Evolutionary conservation across 2,888 invertebrate species (phyloP).

Genomic region (Augochlorella aurata): DNA sequence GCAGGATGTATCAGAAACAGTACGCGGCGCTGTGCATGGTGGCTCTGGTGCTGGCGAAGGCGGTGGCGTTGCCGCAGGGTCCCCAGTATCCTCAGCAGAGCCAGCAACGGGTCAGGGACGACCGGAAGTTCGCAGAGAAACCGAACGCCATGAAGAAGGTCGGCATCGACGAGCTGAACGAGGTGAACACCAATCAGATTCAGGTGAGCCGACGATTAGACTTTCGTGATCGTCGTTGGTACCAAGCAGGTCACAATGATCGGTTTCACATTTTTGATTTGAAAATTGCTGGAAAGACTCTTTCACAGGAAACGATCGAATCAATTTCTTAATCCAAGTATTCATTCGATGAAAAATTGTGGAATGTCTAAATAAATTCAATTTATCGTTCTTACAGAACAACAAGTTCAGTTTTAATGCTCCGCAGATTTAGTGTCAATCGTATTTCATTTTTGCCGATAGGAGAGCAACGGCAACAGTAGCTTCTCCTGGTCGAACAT

Average conservation of each 20-base stretch:
- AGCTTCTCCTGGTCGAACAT: constrained; percentile 95
- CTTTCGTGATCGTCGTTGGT: too few relatives aligned
- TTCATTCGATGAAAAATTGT: too few relatives aligned
- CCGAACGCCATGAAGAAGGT: constrained; percentile 97
- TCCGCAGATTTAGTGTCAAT: neutral
- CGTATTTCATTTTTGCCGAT: neutral
- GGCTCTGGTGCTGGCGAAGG: constrained; percentile 83
- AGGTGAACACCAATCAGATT: constrained; percentile 91
- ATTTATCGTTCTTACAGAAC: too few relatives aligned
- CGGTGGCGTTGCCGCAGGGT: constrained; percentile 76
- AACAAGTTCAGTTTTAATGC: too few relatives aligned
- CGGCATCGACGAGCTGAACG: constrained; percentile 90
- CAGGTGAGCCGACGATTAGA: constrained; percentile 79
- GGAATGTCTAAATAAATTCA: too few relatives aligned
- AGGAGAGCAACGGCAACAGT: constrained; percentile 83
- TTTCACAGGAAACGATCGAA: too few relatives aligned
- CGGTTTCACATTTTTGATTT: too few relatives aligned
- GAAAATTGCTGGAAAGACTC: too few relatives aligned
- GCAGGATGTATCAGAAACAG: constrained; percentile 86
- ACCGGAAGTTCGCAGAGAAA: constrained; percentile 93
- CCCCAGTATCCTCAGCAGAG: constrained; percentile 77
- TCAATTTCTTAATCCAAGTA: too few relatives aligned
- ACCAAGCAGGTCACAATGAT: too few relatives aligned
- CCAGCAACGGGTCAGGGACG: constrained; percentile 82
- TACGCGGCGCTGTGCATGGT: constrained; percentile 88